Evolutionary conservation across 2,888 invertebrate genomes (phyloP).

Genomic region (Merodon equestris): DNA sequence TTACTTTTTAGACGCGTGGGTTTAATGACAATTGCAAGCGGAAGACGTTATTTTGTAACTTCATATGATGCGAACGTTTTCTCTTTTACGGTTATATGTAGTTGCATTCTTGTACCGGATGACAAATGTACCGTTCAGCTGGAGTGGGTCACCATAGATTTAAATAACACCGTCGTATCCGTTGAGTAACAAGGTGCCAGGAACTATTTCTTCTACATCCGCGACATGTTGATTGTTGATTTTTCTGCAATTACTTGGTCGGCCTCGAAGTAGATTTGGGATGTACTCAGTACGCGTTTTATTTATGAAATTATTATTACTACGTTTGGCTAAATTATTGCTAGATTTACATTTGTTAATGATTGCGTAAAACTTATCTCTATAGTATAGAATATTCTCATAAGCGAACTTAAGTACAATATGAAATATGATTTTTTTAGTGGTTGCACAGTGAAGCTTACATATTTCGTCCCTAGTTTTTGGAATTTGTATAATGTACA

Average conservation of each 20-base stretch:
- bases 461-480: constrained; percentile 38
- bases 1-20: background rate
- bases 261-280: constrained; percentile 4
- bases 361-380: constrained; percentile 3
- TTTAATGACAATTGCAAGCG: background rate
- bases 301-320: constrained; percentile 7
- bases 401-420: too few relatives aligned
- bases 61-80: constrained; percentile 8
- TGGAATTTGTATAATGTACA: constrained; percentile 66
- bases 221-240: constrained; percentile 2
- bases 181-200: constrained; percentile 30
- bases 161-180: background rate
- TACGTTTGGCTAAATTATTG: constrained; percentile 10
- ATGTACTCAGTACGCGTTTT: constrained; percentile 2
- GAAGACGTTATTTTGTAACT: background rate
- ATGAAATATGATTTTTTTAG: too few relatives aligned
- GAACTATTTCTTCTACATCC: constrained; percentile 14
- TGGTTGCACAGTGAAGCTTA: too few relatives aligned
- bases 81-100: background rate
- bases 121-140: constrained; percentile 2
- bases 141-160: background rate
- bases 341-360: constrained; percentile 3
- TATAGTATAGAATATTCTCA: background rate
- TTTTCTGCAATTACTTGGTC: background rate
- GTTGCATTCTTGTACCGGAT: background rate